These are phyloP conservation scores for Coelopa pilipes DNA, from an alignment of 2,888 invertebrate genomes.

Conservation along the genomic window DNA sequence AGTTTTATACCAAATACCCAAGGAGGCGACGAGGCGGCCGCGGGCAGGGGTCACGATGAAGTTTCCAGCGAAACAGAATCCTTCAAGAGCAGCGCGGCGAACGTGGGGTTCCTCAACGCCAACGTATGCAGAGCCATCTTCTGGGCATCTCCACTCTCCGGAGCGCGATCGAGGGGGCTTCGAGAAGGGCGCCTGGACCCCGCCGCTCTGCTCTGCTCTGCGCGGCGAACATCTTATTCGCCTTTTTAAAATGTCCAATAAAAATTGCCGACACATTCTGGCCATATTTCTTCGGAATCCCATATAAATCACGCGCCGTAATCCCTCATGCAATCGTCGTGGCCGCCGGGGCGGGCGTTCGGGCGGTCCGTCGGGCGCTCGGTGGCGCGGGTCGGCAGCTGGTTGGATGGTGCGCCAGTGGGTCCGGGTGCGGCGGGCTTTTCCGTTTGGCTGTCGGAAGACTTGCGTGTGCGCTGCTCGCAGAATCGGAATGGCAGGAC, in stretches of 20 bases:
- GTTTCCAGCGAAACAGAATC: background rate
- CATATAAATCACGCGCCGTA: conserved; percentile 68
- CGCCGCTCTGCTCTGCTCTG: conserved; percentile 42
- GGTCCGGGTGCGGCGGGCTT: background rate
- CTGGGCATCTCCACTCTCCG: background rate
- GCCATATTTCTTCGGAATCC: conserved; percentile 68
- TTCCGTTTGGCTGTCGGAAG: background rate
- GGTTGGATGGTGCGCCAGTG: conserved; percentile 17
- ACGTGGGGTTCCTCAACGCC: conserved; percentile 12
- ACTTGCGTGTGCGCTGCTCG: background rate
- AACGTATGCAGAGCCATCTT: conserved; percentile 18
- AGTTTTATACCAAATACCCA: conserved; percentile 59
- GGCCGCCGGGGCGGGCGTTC: conserved; percentile 41
- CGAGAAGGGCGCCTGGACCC: background rate
- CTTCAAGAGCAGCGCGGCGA: background rate
- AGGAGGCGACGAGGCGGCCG: conserved; percentile 50
- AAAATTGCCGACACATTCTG: conserved; percentile 69
- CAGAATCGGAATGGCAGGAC: too few relatives aligned
- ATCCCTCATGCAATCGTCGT: conserved; percentile 68
- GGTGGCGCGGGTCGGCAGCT: conserved; percentile 9
- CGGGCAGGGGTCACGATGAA: conserved; percentile 42
- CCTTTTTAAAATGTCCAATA: conserved; percentile 69
- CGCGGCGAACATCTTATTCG: conserved; percentile 66
- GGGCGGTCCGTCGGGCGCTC: conserved; percentile 38
- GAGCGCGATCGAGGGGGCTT: conserved; percentile 14